Percentiles rank a stretch among this genome's conserved stretches.
Conservation (phyloP, 2,113 vertebrate species). For the Danionella cerebrum region DNA sequence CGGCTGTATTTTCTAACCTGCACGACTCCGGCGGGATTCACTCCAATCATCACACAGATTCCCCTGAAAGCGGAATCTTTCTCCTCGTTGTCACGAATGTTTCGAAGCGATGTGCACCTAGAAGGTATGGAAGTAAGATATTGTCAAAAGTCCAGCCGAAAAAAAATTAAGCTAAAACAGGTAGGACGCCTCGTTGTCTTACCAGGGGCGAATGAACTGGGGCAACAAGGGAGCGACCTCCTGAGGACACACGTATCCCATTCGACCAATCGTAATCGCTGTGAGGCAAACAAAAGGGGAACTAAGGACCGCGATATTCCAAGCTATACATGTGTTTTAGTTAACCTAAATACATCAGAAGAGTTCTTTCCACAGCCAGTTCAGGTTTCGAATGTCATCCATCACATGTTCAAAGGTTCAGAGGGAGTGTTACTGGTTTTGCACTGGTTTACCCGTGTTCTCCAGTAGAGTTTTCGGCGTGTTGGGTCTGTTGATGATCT, state of each 20-base stretch:
- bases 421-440: no score
- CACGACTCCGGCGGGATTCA: conserved; percentile 87
- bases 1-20: conserved; percentile 63
- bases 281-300: background rate
- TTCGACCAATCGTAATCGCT: conserved; percentile 92
- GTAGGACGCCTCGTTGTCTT: no score
- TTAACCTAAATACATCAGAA: background rate
- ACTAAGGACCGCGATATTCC: background rate
- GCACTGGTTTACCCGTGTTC: conserved; percentile 75
- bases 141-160: no score
- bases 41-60: conserved; percentile 93
- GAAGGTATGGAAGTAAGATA: no score
- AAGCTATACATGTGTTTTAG: background rate
- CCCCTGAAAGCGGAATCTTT: conserved; percentile 91
- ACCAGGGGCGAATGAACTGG: conserved; percentile 92
- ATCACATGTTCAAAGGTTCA: no score
- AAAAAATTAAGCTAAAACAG: no score
- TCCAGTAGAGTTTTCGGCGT: conserved; percentile 92
- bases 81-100: conserved; percentile 92
- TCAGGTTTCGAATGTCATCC: conserved; percentile 21
- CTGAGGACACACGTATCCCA: conserved; percentile 91
- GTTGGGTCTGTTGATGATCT: conserved; percentile 92
- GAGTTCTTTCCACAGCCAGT: background rate
- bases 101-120: conserved; percentile 87
- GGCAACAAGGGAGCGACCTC: conserved; percentile 89